A percentile compares a stretch with the other conserved stretches of the same genome.
Evolutionary conservation across 2,113 vertebrate species (phyloP).

Genomic region (Saimiri boliviensis): DNA sequence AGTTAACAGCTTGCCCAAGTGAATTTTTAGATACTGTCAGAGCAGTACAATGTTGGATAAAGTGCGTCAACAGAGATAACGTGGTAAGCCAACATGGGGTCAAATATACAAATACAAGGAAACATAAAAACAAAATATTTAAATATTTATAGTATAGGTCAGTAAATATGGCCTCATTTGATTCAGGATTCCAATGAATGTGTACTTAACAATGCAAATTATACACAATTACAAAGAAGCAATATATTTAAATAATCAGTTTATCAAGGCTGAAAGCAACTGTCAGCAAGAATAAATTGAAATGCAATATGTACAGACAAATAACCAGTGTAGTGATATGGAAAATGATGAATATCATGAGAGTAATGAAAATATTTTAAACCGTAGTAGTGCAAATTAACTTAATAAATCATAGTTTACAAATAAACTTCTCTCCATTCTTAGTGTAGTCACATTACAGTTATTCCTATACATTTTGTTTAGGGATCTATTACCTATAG

Average conservation of each 20-base stretch:
- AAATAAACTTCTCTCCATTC: neutral
- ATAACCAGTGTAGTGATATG: neutral
- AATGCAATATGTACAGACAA: neutral
- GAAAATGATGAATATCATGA: neutral
- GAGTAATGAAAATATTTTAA: slow-evolving; percentile 8
- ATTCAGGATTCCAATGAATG: neutral
- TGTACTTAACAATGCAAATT: neutral
- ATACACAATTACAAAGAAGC: neutral
- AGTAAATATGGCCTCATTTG: neutral
- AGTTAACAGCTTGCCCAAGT: neutral
- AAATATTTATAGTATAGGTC: neutral
- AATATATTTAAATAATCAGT: neutral
- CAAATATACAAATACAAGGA: neutral
- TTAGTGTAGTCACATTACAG: neutral
- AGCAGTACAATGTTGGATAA: neutral
- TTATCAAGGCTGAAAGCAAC: neutral
- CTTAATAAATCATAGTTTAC: neutral
- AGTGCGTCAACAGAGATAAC: neutral
- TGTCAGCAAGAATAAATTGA: neutral
- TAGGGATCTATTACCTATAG: neutral
- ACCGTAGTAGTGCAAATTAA: neutral
- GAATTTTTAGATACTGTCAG: neutral
- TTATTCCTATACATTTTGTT: slow-evolving; percentile 47
- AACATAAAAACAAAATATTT: neutral
- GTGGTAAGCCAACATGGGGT: neutral